These are phyloP conservation scores for Riparia riparia DNA, from an alignment of 2,113 vertebrate species.

Conservation along the genomic window DNA sequence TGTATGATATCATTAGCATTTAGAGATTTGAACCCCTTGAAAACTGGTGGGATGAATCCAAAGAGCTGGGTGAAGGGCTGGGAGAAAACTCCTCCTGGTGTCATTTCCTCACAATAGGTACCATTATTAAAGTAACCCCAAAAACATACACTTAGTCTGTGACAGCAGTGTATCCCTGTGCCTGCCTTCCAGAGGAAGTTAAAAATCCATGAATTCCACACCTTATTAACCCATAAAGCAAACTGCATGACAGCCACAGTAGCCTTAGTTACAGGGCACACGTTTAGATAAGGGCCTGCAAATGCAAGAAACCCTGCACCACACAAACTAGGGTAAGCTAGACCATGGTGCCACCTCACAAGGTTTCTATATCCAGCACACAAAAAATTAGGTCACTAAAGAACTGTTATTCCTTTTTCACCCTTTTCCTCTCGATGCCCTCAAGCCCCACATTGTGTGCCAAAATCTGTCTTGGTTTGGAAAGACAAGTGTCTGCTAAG, in stretches of 20 bases:
- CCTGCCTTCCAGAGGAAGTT: neutral
- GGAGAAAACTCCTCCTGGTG: neutral
- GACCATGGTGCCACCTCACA: neutral
- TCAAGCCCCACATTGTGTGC: fast-evolving
- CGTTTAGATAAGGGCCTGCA: neutral
- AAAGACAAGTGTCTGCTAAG: neutral
- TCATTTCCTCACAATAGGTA: neutral
- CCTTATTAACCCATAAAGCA: neutral
- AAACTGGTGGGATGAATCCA: neutral
- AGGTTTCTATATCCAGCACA: neutral
- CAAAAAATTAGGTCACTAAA: neutral
- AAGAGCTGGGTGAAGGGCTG: neutral
- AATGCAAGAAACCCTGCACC: no score
- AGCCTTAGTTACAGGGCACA: neutral
- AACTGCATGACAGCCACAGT: neutral
- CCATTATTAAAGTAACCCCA: neutral
- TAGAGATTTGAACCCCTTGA: neutral
- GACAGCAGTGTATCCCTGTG: neutral
- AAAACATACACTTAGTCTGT: neutral
- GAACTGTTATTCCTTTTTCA: neutral
- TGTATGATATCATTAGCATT: neutral
- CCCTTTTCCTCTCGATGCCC: neutral
- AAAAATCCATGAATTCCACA: neutral
- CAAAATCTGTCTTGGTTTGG: neutral
- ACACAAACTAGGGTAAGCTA: neutral